These are phyloP conservation scores for Alentia gelatinosa DNA, from an alignment of 2,888 invertebrate genomes.

Conservation along the genomic window DNA sequence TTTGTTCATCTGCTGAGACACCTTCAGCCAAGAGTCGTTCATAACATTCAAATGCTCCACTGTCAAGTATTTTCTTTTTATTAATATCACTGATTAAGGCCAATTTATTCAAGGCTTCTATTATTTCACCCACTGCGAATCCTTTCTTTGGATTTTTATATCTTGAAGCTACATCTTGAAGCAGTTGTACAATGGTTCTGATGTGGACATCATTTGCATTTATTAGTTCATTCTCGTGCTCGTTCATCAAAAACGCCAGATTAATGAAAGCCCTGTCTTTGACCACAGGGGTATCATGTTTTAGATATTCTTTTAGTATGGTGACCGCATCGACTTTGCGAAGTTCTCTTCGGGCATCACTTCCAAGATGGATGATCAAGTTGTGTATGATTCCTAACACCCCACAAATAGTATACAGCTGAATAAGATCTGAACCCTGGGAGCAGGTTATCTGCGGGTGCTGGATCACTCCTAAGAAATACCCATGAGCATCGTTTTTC, in stretches of 20 bases:
- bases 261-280: conserved; percentile 71
- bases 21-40: too few species aligned
- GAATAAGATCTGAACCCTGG: background rate
- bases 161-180: too few species aligned
- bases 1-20: too few species aligned
- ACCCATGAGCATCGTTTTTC: background rate
- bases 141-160: too few species aligned
- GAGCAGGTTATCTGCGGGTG: background rate
- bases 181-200: conserved; percentile 68
- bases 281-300: conserved; percentile 65
- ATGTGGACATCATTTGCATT: conserved; percentile 69
- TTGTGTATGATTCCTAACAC: conserved; percentile 73
- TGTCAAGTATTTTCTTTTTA: too few species aligned
- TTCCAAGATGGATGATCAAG: conserved; percentile 65
- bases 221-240: conserved; percentile 70
- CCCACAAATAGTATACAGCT: conserved; percentile 64
- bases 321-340: conserved; percentile 64
- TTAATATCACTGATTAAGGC: too few species aligned
- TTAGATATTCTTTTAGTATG: conserved; percentile 62
- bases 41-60: too few species aligned
- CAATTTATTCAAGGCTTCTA: too few species aligned
- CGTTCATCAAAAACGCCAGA: conserved; percentile 72
- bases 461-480: background rate
- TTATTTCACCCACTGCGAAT: too few species aligned
- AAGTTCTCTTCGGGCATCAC: conserved; percentile 65